Percentiles rank a stretch among this genome's conserved stretches.
Evolutionary conservation across 2,113 vertebrate species (phyloP).

Genomic region (Sapayoa aenigma): DNA sequence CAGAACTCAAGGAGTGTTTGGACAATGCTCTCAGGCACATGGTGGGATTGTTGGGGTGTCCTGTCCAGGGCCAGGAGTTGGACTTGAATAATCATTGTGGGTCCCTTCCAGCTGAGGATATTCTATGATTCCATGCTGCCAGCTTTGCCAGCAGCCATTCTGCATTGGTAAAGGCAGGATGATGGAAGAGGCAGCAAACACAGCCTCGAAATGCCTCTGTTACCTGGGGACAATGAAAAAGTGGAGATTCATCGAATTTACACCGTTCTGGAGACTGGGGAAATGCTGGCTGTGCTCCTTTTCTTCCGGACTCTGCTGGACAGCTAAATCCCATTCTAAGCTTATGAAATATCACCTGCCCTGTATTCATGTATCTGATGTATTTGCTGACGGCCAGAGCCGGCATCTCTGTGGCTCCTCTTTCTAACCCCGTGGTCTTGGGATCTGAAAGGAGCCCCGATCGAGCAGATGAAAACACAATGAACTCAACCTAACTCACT

Average conservation of each 20-base stretch:
- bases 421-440: background rate
- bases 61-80: background rate
- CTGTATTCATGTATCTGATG: background rate
- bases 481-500: background rate
- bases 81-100: background rate
- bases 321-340: slow-evolving; percentile 35
- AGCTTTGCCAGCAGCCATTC: background rate
- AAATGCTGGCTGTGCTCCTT: background rate
- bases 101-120: background rate
- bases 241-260: background rate
- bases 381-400: background rate
- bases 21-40: background rate
- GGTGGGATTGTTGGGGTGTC: background rate
- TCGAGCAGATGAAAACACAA: background rate
- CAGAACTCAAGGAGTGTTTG: no score
- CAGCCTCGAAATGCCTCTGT: background rate
- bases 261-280: background rate
- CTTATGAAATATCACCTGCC: background rate
- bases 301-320: background rate
- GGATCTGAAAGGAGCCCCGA: background rate
- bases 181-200: background rate
- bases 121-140: background rate
- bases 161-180: background rate
- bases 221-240: background rate
- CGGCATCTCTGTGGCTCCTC: background rate